Conservation (phyloP, 2,888 invertebrate genomes). For the Pomacea canaliculata region DNA sequence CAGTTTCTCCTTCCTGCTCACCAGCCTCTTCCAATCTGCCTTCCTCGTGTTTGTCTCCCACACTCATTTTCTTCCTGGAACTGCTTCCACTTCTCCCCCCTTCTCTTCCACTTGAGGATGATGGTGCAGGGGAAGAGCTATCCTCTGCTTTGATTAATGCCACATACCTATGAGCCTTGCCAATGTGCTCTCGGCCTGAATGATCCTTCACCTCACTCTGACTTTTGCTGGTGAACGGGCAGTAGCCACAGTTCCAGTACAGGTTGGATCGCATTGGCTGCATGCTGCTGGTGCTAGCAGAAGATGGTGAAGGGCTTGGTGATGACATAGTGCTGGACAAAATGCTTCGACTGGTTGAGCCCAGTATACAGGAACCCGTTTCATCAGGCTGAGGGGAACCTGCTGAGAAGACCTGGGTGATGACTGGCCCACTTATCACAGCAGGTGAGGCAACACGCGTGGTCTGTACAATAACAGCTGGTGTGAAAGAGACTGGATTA, state of each 20-base stretch:
- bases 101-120: background rate
- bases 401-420: conserved; percentile 11
- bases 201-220: conserved; percentile 56
- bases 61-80: too few relatives aligned
- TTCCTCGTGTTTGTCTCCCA: too few relatives aligned
- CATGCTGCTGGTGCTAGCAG: background rate
- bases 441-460: background rate
- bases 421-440: background rate
- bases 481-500: background rate
- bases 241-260: conserved; percentile 61
- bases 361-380: background rate
- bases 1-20: background rate
- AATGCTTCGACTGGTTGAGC: background rate
- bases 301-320: conserved; percentile 14
- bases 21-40: too few relatives aligned
- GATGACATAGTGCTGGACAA: conserved; percentile 1
- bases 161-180: conserved; percentile 55
- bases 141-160: conserved; percentile 33
- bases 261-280: conserved; percentile 44
- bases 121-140: background rate
- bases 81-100: background rate
- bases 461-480: background rate
- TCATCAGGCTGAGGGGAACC: background rate
- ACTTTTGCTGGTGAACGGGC: conserved; percentile 51
- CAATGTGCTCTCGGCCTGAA: conserved; percentile 47